phyloP scores from a whole-genome alignment of 2,888 invertebrate species.

The Caenorhabditis sp. region DNA sequence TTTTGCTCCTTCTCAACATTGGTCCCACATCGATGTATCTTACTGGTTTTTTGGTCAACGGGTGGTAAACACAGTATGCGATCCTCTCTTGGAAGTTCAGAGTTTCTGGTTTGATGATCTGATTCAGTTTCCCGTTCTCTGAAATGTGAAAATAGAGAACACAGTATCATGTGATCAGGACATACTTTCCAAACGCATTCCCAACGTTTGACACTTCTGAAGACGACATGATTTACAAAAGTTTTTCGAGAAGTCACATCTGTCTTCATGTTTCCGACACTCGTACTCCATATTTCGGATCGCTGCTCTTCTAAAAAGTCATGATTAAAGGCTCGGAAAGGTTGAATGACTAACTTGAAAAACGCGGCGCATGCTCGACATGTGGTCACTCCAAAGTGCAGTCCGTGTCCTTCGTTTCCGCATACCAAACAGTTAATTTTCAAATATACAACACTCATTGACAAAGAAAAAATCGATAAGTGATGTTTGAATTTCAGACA shows the following conservation, averaged over 20 bases:
- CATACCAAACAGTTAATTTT: not conserved
- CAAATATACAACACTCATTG: not conserved
- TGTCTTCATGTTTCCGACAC: not conserved
- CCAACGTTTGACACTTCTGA: constrained; percentile 4
- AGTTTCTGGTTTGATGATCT: not conserved
- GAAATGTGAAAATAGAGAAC: not conserved
- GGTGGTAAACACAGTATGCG: not conserved
- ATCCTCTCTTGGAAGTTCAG: constrained; percentile 1
- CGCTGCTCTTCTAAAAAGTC: not conserved
- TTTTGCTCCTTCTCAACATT: not conserved
- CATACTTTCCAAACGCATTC: not conserved
- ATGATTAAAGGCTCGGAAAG: not conserved
- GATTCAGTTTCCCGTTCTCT: not conserved
- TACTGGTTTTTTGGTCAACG: not conserved
- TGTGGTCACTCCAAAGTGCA: constrained; percentile 30
- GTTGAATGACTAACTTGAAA: constrained; percentile 2
- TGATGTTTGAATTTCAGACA: constrained; percentile 1
- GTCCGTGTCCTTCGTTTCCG: constrained; percentile 6
- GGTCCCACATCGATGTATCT: not conserved
- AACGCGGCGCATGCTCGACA: constrained; percentile 36
- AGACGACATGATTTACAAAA: not conserved
- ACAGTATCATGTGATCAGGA: too few relatives aligned
- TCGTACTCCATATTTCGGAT: not conserved
- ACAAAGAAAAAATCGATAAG: not conserved
- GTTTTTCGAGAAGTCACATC: not conserved